Evolutionary conservation across 2,113 vertebrate genomes (phyloP), one percentile per base, ranked within the genome.

Genomic region (Heterochromis multidens): DNA sequence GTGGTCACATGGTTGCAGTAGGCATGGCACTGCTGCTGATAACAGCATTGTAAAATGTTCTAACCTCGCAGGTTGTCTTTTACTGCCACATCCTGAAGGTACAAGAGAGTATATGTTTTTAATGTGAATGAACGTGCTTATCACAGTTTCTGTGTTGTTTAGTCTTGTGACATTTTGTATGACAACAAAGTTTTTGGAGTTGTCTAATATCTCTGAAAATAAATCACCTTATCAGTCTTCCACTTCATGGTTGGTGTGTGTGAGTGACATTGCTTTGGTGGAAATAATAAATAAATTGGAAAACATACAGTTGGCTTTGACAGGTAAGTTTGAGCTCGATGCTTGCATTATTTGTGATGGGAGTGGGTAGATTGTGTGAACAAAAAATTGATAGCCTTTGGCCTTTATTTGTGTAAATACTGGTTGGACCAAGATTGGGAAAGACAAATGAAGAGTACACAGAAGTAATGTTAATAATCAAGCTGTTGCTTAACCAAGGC

Each of bases 101-200:
- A 33, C 16, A 10, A 43, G 8, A 57, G 14, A 63, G 27, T 16
- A 21, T 21, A 3, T 35, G 82, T 92, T 83, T 81, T 79, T 65
- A 70, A 8, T 79, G 81, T 81, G 80, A 37, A 77, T 81, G n/a
- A 79, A 86, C 83, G 33, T 17, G 13, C 56, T 84, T 88, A 82
- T 92, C 77, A 33, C 6, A 33, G 7, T 21, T 3, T 63, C 12
- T 43, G 35, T 81, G 46, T 21, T 37, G 29, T 43, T 76, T n/a
- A 3, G 16, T 59, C 43, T n/a, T 40, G 40, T 60, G 14, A 27
- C 21, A 17, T 43, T 77, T 5, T 40, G 23, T 25, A 12, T 27
- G 58, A 35, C 54, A 58, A 2, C 6, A 59, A 46, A 46, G 5
- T 27, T 37, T 17, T 54, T 40, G 16, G 70, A 72, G 29, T 59